These are phyloP conservation scores for Columbina picui DNA, from an alignment of 2,113 vertebrate species.

Conservation along the genomic window DNA sequence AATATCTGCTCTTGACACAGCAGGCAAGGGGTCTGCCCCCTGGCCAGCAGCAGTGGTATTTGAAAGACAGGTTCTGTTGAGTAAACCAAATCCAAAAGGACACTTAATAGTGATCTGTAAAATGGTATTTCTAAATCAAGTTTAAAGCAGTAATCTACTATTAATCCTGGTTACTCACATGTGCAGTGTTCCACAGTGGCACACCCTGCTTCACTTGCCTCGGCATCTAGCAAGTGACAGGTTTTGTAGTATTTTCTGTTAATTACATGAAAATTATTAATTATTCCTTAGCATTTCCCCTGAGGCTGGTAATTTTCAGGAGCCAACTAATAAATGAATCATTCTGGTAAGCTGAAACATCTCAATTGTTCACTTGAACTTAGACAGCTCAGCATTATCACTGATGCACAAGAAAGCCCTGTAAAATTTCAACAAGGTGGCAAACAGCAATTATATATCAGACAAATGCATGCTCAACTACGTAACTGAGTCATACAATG, in stretches of 20 bases:
- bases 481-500: background rate
- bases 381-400: background rate
- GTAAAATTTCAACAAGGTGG: background rate
- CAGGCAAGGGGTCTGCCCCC: background rate
- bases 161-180: background rate
- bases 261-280: background rate
- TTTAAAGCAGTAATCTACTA: background rate
- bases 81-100: background rate
- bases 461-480: background rate
- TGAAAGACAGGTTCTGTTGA: background rate
- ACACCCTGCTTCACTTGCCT: fast-evolving
- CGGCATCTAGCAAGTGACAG: background rate
- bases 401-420: background rate
- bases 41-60: background rate
- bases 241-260: background rate
- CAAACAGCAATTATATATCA: background rate
- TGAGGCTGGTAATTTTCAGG: background rate
- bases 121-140: background rate
- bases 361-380: background rate
- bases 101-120: background rate
- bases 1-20: background rate
- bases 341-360: background rate
- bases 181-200: background rate
- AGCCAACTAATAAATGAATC: background rate
- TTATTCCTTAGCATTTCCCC: background rate